These are phyloP conservation scores for Phainopepla nitens DNA, from an alignment of 2,113 vertebrate species.

Conservation along the genomic window DNA sequence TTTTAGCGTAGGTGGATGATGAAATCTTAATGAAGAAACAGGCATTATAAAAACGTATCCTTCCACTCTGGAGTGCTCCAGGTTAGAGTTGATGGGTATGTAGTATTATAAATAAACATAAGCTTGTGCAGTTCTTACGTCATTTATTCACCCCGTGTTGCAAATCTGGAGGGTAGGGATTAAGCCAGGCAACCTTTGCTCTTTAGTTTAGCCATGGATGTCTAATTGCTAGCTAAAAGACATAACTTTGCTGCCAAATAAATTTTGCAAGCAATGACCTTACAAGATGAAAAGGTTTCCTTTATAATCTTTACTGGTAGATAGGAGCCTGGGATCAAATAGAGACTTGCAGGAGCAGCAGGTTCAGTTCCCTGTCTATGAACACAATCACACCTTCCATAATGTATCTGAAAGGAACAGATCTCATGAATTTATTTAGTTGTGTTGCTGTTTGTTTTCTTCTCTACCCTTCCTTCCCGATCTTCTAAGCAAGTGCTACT, in stretches of 20 bases:
- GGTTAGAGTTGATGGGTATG: constrained; percentile 67
- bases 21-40: constrained; percentile 97
- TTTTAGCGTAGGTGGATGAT: constrained; percentile 87
- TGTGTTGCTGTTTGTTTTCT: not conserved
- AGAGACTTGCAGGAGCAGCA: not conserved
- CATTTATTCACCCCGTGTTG: constrained; percentile 58
- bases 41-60: constrained; percentile 85
- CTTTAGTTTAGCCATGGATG: constrained; percentile 2
- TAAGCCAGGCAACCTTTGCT: not conserved
- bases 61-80: constrained; percentile 61
- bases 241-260: constrained; percentile 10
- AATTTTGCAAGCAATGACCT: constrained; percentile 18
- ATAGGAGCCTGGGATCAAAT: not conserved
- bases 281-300: not conserved
- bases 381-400: not conserved
- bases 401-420: not conserved
- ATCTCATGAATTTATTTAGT: not conserved
- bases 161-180: constrained; percentile 22
- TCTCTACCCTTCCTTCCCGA: rapidly evolving
- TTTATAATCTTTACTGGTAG: not conserved
- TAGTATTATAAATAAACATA: constrained; percentile 81
- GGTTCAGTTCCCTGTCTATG: not conserved
- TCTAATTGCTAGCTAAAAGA: constrained; percentile 17
- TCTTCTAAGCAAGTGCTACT: not conserved
- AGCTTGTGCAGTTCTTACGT: constrained; percentile 37